Percentiles rank a stretch among this genome's conserved stretches.
phyloP scores from a whole-genome alignment of 2,113 vertebrate genomes.

The Leptobrachium ailaonicum region DNA sequence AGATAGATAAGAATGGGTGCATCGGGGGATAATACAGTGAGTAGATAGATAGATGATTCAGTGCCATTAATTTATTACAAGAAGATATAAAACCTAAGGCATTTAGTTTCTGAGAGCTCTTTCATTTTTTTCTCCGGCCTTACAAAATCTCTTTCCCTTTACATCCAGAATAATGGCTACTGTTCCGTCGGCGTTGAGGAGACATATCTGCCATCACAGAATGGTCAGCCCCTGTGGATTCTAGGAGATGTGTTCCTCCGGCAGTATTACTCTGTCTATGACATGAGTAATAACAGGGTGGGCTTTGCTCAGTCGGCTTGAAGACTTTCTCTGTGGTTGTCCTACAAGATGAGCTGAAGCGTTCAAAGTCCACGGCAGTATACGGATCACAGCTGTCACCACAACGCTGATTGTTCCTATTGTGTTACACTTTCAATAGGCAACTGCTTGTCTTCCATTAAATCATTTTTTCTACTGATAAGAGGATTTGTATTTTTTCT shows the following conservation, averaged over 20 bases:
- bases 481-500: not conserved
- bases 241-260: conserved; percentile 55
- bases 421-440: no score
- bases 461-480: not conserved
- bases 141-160: accelerated
- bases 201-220: conserved; percentile 62
- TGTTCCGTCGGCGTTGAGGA: conserved; percentile 61
- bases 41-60: no score
- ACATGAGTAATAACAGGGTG: conserved; percentile 57
- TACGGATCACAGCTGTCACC: no score
- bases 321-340: not conserved
- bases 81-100: no score
- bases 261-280: conserved; percentile 65
- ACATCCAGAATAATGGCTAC: conserved; percentile 50
- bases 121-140: not conserved
- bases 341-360: not conserved
- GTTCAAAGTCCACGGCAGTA: no score
- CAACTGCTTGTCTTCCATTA: not conserved
- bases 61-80: no score
- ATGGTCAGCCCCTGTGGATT: conserved; percentile 59
- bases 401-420: no score
- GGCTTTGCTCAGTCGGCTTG: conserved; percentile 57
- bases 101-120: no score
- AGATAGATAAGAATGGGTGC: no score
- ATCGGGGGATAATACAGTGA: no score